Evolutionary conservation across 1,140 invertebrate genomes (phyloP).

Genomic region (Babylonia areolata): DNA sequence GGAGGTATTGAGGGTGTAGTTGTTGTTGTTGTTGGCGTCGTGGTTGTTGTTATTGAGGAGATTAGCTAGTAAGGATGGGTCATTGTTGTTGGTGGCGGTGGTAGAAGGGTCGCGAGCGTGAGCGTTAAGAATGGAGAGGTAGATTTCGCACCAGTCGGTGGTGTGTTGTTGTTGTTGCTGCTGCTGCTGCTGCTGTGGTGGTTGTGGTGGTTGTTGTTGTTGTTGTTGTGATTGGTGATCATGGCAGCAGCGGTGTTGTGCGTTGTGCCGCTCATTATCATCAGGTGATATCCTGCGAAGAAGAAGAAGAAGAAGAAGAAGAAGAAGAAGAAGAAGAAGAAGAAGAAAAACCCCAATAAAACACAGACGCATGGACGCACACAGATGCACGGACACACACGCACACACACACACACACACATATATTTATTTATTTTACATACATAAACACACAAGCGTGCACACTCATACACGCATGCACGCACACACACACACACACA

Average conservation of each 20-base stretch:
- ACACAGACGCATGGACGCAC: neutral
- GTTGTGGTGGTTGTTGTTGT: no score
- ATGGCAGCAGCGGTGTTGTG: no score
- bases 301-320: no score
- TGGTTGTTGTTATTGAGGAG: no score
- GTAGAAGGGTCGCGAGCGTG: neutral
- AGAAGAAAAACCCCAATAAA: neutral
- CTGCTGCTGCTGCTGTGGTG: no score
- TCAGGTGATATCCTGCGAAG: neutral
- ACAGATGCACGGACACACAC: neutral
- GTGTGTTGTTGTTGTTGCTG: neutral
- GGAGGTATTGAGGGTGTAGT: neutral
- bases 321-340: no score
- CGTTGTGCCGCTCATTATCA: neutral
- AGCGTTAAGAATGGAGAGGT: neutral
- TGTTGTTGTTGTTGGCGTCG: neutral
- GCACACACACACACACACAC: neutral
- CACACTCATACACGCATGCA: neutral
- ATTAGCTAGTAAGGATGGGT: no score
- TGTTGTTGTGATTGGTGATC: no score
- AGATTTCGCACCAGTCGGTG: neutral
- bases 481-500: conserved; percentile 14
- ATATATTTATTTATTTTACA: neutral
- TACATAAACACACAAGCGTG: no score
- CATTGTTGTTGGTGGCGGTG: neutral